These are phyloP conservation scores for Rhynchophorus ferrugineus DNA, from an alignment of 1,140 invertebrate genomes.

Conservation along the genomic window DNA sequence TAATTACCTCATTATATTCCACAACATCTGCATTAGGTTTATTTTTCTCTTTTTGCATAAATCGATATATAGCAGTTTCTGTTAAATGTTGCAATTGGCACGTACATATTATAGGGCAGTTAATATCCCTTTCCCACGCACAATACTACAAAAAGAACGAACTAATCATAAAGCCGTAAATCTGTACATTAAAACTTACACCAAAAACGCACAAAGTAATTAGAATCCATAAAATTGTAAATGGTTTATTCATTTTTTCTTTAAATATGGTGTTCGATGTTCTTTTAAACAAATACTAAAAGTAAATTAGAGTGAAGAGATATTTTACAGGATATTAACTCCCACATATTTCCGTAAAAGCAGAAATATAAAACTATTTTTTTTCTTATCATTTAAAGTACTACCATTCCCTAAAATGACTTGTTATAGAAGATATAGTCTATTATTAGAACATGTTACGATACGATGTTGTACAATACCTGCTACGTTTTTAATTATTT, in stretches of 20 bases:
- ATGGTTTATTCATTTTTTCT: too few species aligned
- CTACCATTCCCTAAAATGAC: conserved; percentile 11
- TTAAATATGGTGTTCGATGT: too few species aligned
- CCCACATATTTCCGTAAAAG: conserved; percentile 33
- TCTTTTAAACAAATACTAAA: conserved; percentile 3
- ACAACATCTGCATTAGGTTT: conserved; percentile 25
- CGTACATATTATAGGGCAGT: conserved; percentile 43
- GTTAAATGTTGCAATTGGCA: conserved; percentile 44
- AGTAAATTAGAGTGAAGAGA: conserved; percentile 10
- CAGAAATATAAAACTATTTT: conserved; percentile 17
- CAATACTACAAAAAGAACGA: conserved; percentile 12
- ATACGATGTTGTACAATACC: too few species aligned
- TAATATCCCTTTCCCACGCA: conserved; percentile 34
- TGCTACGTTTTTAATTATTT: background rate
- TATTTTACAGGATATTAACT: conserved; percentile 31
- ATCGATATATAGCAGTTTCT: conserved; percentile 44
- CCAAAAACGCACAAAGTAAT: background rate
- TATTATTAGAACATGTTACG: too few species aligned
- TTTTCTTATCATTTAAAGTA: conserved; percentile 19
- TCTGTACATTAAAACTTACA: background rate
- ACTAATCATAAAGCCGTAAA: background rate
- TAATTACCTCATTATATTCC: conserved; percentile 38
- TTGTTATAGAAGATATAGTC: too few species aligned
- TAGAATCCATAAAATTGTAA: too few species aligned
- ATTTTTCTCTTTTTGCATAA: conserved; percentile 40